phyloP scores from a whole-genome alignment of 2,797 vertebrate genomes.

The Ibycter americanus region DNA sequence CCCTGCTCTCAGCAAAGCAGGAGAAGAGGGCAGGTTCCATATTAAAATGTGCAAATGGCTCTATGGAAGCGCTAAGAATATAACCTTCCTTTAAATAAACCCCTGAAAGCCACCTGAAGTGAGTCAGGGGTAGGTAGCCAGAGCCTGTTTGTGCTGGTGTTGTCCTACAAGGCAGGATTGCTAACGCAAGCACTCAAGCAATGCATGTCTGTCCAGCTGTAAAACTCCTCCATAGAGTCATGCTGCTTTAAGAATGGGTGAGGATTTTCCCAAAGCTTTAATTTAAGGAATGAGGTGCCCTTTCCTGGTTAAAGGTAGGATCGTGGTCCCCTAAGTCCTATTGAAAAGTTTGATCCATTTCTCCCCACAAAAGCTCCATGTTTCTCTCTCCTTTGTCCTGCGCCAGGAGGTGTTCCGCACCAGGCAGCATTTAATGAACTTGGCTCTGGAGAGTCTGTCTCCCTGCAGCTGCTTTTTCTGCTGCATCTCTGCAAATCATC shows the following conservation, averaged over 20 bases:
- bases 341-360: accelerated
- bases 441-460: background rate
- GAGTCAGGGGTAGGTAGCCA: background rate
- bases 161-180: background rate
- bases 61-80: background rate
- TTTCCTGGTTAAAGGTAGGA: background rate
- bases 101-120: background rate
- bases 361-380: background rate
- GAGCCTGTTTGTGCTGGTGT: accelerated
- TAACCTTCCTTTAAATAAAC: background rate
- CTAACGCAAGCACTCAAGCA: accelerated
- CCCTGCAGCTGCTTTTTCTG: background rate
- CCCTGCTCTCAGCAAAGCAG: background rate
- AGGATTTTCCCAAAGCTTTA: background rate
- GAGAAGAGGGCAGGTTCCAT: background rate
- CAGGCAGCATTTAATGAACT: background rate
- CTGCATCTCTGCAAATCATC: background rate
- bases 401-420: background rate
- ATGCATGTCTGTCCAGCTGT: background rate
- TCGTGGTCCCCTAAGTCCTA: accelerated
- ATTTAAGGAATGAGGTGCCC: background rate
- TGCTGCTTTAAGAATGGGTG: accelerated
- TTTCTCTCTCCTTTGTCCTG: background rate
- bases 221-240: accelerated
- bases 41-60: background rate